Evolutionary conservation across 1,140 invertebrate species (phyloP).

Genomic region (Zaprionus tsacasi): DNA sequence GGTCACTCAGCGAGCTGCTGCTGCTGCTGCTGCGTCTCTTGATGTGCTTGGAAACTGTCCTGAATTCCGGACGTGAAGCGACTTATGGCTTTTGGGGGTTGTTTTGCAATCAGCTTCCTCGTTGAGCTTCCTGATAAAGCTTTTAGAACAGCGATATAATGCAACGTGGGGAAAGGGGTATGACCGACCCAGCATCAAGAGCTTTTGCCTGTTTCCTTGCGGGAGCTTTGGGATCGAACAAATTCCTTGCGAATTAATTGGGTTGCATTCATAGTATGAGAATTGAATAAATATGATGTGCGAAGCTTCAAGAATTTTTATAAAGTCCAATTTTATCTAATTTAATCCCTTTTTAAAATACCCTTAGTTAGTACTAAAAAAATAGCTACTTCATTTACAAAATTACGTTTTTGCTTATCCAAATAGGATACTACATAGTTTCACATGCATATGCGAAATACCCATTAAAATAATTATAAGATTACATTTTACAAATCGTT

Average conservation of each 20-base stretch:
- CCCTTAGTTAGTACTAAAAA: no score
- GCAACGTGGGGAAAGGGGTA: neutral
- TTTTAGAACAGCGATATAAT: neutral
- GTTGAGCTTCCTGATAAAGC: slow-evolving; percentile 1
- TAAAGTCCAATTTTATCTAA: no score
- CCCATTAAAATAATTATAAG: neutral
- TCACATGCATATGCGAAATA: neutral
- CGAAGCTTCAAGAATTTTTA: neutral
- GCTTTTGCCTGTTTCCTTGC: neutral
- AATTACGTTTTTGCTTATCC: no score
- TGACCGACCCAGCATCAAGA: neutral
- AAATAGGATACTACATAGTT: no score
- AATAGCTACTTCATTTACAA: no score
- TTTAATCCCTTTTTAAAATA: no score
- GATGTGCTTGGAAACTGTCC: slow-evolving; percentile 1
- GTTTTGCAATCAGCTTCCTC: slow-evolving; percentile 1
- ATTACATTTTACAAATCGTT: neutral
- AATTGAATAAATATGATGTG: neutral
- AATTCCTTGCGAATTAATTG: neutral
- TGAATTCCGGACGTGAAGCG: neutral
- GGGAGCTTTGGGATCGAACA: neutral
- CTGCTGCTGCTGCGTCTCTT: neutral
- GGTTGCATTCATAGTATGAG: neutral
- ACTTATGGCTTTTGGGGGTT: neutral
- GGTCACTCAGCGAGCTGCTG: neutral